Evolutionary conservation across 2,113 vertebrate genomes (phyloP).

Genomic region (Tringa solitaria): DNA sequence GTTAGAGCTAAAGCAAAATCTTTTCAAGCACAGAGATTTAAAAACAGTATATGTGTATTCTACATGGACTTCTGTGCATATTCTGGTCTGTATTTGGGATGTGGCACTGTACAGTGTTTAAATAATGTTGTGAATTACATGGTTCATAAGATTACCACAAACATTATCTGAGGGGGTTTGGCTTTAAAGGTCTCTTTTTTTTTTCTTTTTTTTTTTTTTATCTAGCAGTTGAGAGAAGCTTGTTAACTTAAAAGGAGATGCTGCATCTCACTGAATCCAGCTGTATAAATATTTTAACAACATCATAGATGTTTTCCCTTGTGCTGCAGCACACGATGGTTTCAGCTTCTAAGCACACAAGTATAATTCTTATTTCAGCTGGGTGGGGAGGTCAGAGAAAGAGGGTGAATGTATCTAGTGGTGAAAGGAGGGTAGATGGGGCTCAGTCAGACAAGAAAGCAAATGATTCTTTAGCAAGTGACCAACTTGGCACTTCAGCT

Average conservation of each 20-base stretch:
- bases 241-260: constrained; percentile 53
- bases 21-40: not conserved
- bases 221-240: constrained; percentile 18
- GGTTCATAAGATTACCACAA: not conserved
- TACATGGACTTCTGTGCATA: not conserved
- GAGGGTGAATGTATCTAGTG: not conserved
- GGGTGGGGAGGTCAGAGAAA: not conserved
- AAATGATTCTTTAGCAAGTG: constrained; percentile 33
- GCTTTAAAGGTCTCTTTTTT: not conserved
- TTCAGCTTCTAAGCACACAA: constrained; percentile 11
- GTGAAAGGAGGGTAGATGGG: not conserved
- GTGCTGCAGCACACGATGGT: not conserved
- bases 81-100: not conserved
- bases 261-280: constrained; percentile 22
- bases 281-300: constrained; percentile 63
- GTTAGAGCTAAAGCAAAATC: not conserved
- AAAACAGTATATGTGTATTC: not conserved
- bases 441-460: not conserved
- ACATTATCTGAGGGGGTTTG: not conserved
- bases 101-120: not conserved
- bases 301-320: constrained; percentile 5
- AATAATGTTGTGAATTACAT: not conserved
- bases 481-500: not conserved
- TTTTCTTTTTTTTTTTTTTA: constrained; percentile 3
- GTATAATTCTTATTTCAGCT: not conserved